Conservation (phyloP, 2,888 invertebrate species). For the Hedychridium roseum region DNA sequence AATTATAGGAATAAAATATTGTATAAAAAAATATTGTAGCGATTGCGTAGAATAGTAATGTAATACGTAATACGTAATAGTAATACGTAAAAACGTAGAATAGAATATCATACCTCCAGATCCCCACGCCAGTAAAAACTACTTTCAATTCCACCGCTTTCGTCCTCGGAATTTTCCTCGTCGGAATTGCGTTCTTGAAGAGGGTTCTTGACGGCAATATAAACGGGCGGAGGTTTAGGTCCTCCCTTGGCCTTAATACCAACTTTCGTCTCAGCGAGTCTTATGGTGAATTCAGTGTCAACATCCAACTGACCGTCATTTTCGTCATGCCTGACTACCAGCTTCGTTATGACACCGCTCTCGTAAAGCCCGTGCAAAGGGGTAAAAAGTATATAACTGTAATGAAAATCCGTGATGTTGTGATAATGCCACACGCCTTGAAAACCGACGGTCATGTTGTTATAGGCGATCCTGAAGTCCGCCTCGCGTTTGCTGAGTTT, state of each 20-base stretch:
- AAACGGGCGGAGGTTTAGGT: slow-evolving; percentile 48
- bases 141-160: slow-evolving; percentile 58
- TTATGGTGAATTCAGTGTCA: slow-evolving; percentile 75
- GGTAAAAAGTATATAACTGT: slow-evolving; percentile 79
- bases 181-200: slow-evolving; percentile 3
- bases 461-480: slow-evolving; percentile 80
- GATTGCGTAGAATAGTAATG: too few species aligned
- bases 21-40: too few species aligned
- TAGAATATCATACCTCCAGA: slow-evolving; percentile 64
- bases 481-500: slow-evolving; percentile 74
- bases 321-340: slow-evolving; percentile 64
- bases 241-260: slow-evolving; percentile 48
- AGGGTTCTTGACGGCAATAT: slow-evolving; percentile 36
- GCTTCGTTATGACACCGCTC: slow-evolving; percentile 78
- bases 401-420: slow-evolving; percentile 76
- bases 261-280: slow-evolving; percentile 75
- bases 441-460: slow-evolving; percentile 77
- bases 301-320: slow-evolving; percentile 53
- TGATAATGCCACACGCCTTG: slow-evolving; percentile 80
- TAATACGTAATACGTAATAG: too few species aligned
- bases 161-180: slow-evolving; percentile 29
- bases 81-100: slow-evolving; percentile 13
- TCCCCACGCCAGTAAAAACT: slow-evolving; percentile 68
- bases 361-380: slow-evolving; percentile 82
- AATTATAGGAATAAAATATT: too few species aligned